These are phyloP conservation scores for Anoncus sp. DNA, from an alignment of 2,888 invertebrate genomes.

Conservation along the genomic window DNA sequence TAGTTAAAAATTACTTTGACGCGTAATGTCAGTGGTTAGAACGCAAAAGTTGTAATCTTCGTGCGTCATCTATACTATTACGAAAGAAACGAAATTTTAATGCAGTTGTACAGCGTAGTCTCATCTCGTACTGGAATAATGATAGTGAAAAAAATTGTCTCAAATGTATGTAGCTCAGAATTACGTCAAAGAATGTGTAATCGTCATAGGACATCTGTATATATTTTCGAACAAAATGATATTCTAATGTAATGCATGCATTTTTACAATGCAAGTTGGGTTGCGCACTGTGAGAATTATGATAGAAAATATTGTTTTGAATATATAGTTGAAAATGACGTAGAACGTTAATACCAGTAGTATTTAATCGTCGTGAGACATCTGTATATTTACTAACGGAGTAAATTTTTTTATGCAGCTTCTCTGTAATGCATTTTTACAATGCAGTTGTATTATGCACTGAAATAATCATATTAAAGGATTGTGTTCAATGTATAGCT, in stretches of 20 bases:
- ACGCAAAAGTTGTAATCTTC: too few species aligned
- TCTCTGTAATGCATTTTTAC: not conserved
- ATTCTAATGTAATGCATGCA: not conserved
- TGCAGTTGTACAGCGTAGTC: too few species aligned
- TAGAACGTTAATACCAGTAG: not conserved
- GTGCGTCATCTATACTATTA: not conserved
- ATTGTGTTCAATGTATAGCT: not conserved
- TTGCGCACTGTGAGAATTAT: not conserved
- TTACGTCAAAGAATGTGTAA: too few species aligned
- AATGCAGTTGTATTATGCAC: constrained; percentile 9
- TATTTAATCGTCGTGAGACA: not conserved
- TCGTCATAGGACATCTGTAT: not conserved
- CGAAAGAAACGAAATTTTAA: not conserved
- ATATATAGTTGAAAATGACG: not conserved
- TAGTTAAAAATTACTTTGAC: too few species aligned
- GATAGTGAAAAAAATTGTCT: too few species aligned
- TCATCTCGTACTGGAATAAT: too few species aligned
- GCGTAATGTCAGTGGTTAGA: too few species aligned
- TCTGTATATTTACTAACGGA: constrained; percentile 17
- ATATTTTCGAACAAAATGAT: not conserved
- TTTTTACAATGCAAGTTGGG: not conserved
- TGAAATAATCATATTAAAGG: constrained; percentile 1
- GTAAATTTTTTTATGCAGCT: constrained; percentile 15
- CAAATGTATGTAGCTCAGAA: too few species aligned
- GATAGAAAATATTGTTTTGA: not conserved